Evolutionary conservation across 2,888 invertebrate species (phyloP), one percentile per base, ranked within the genome.

Genomic region (Leucophenga maculata): DNA sequence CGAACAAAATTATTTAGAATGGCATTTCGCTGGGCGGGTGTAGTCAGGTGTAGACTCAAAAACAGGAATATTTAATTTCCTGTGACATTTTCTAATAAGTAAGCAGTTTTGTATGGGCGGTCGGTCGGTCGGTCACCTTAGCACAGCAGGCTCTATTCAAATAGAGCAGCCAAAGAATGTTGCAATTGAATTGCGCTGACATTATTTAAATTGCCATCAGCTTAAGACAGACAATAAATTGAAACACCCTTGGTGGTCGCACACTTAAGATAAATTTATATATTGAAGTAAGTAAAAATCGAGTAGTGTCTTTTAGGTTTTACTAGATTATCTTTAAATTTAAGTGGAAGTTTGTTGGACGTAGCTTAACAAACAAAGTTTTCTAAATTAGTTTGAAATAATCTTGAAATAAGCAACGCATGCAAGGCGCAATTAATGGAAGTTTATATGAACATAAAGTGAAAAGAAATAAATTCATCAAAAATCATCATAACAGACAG

Each of bases 171-270:
- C 1, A 11, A 39, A 39, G 11, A 39, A 26, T 6, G 14, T 6
- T 26, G n/a, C 14, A 68, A 54, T 54, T 64, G 57, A 44, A 52
- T 4, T 18, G 22, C 69, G 67, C 75, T 74, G 78, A 74, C 78
- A 78, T 78, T 78, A 78, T 78, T 78, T 78, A 78, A 78, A 78
- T 78, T 75, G 73, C 75, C 78, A 78, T 78, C 78, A 78, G 78
- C 71, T 78, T 78, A 70, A 77, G 78, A 78, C 78, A 72, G 78
- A 77, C 75, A 77, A 78, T 78, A 78, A 78, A 78, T 78, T 78
- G 75, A 74, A 74, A 73, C 54, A 64, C 60, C 14, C 46, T 39
- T 55, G 67, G 44, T 6, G 32, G 62, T 50, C 13, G 39, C 20
- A 6, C 39, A 39, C 39, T 39, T 8, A 6, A 39, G 11, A 39